Base-by-base conservation (phyloP, 2,113 vertebrate genomes). In the Nothocercus julius region DNA sequence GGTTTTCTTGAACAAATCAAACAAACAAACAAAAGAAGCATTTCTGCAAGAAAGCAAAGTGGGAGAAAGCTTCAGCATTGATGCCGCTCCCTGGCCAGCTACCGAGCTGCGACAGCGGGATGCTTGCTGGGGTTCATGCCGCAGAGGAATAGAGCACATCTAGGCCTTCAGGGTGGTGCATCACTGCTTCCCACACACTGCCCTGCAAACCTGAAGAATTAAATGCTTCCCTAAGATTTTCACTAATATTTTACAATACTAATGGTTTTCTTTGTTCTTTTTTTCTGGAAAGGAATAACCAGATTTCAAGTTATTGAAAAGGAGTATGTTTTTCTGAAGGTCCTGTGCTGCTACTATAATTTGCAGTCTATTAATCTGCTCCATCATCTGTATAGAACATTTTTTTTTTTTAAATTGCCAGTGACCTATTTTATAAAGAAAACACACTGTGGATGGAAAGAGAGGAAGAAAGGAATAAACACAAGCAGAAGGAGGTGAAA, bases 1-100 rank as follows among this genome's bases (percentile, higher is more conserved):
- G 44, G 1, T 64, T 95, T 93, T 79, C 83, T 82, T 88, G 58
- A 96, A 75, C 45, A 82, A 86, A 86, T 75, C 70, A 83, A 92
- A 58, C 17, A 61, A 62, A 47, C 18, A 32, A 89, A 53, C 6
- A 32, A 24, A 95, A 84, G 81, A 56, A 86, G 51, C 75, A 74
- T 77, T 96, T 90, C 58, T 92, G 20, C 85, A 73, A 76, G 94
- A 54, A 97, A 92, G 89, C 47, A 58, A 95, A 95, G 64, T 3
- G 74, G 34, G 58, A 42, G 68, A 79, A 77, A 45, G 25, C 32
- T 68, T 62, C 49, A 67, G 69, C 56, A 69, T 2, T 72, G 89
- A 92, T 7, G 40, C 17, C 25, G 45, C 67, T 94, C 42, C 68
- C 82, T 90, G 82, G 90, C 87, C 94, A 66, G 61, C 34, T 53